Conservation (phyloP, 2,888 invertebrate genomes). For the Platerodrilus igneus region DNA sequence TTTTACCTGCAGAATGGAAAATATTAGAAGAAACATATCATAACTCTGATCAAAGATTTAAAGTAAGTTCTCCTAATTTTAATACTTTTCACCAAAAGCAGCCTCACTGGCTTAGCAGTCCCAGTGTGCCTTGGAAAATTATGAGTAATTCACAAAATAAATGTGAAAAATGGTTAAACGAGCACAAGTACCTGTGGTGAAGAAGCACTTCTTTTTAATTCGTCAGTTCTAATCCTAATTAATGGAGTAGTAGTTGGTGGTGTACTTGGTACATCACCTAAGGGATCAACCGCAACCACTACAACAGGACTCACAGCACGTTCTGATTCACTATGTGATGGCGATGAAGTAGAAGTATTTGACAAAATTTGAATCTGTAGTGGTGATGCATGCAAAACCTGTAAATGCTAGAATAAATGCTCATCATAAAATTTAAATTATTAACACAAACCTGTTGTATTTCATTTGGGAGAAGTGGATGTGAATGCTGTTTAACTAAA, state of each 20-base stretch:
- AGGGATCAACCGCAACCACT: slow-evolving; percentile 44
- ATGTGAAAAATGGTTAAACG: slow-evolving; percentile 38
- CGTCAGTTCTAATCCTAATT: slow-evolving; percentile 54
- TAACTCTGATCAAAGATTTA: slow-evolving; percentile 24
- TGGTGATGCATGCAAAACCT: slow-evolving; percentile 28
- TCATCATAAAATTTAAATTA: slow-evolving; percentile 2
- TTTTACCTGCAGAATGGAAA: slow-evolving; percentile 33
- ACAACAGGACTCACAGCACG: slow-evolving; percentile 44
- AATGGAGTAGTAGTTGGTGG: slow-evolving; percentile 35
- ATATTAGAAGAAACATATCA: slow-evolving; percentile 33
- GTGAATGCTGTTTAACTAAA: slow-evolving; percentile 63
- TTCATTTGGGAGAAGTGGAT: slow-evolving; percentile 60
- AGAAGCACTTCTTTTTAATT: slow-evolving; percentile 57
- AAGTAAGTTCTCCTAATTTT: slow-evolving; percentile 33
- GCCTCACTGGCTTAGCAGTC: slow-evolving; percentile 34
- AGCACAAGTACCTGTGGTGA: slow-evolving; percentile 54
- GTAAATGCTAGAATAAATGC: slow-evolving; percentile 12
- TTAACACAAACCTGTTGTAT: slow-evolving; percentile 37
- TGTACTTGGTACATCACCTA: slow-evolving; percentile 32
- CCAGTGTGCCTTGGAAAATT: slow-evolving; percentile 31
- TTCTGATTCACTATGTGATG: slow-evolving; percentile 32
- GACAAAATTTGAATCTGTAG: slow-evolving; percentile 34
- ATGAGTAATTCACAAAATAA: slow-evolving; percentile 36
- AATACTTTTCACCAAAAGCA: slow-evolving; percentile 29
- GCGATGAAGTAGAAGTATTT: slow-evolving; percentile 22